Percentiles rank a stretch among this genome's conserved stretches.
Conservation (phyloP, 2,113 vertebrate genomes). For the Electrona antarctica region DNA sequence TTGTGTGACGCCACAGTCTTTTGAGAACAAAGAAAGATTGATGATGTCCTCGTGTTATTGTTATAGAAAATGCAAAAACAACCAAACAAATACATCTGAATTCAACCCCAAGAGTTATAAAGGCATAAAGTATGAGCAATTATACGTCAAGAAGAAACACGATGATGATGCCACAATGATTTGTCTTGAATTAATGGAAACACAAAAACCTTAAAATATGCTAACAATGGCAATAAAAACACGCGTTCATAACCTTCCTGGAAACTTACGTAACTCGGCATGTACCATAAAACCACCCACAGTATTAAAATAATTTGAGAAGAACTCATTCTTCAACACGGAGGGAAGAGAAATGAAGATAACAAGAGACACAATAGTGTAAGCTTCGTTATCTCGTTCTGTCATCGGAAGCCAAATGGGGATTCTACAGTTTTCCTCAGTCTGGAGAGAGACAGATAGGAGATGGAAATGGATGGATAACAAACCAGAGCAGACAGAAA, state of each 20-base stretch:
- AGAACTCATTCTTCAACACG: conserved; percentile 29
- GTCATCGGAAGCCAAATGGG: conserved; percentile 43
- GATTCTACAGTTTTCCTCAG: conserved; percentile 27
- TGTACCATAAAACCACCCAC: conserved; percentile 5
- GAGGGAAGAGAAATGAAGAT: conserved; percentile 42
- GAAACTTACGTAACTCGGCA: conserved; percentile 28
- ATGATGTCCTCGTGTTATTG: background rate
- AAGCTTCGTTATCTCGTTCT: conserved; percentile 44
- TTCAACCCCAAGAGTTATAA: background rate
- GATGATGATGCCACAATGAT: no score
- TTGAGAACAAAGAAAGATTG: background rate
- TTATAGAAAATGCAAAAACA: background rate
- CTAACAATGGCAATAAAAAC: conserved; percentile 5
- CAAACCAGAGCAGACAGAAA: conserved; percentile 40
- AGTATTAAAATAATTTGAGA: conserved; percentile 22
- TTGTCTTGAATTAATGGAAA: background rate
- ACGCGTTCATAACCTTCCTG: background rate
- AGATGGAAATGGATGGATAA: conserved; percentile 37
- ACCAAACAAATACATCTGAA: background rate
- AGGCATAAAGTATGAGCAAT: no score
- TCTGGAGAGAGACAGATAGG: conserved; percentile 35
- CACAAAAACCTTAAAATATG: conserved; percentile 9
- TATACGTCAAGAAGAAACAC: no score
- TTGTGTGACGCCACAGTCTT: conserved; percentile 3
- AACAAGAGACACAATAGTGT: conserved; percentile 27